Evolutionary conservation across 2,888 invertebrate genomes (phyloP).

Genomic region (Oscheius sp.): DNA sequence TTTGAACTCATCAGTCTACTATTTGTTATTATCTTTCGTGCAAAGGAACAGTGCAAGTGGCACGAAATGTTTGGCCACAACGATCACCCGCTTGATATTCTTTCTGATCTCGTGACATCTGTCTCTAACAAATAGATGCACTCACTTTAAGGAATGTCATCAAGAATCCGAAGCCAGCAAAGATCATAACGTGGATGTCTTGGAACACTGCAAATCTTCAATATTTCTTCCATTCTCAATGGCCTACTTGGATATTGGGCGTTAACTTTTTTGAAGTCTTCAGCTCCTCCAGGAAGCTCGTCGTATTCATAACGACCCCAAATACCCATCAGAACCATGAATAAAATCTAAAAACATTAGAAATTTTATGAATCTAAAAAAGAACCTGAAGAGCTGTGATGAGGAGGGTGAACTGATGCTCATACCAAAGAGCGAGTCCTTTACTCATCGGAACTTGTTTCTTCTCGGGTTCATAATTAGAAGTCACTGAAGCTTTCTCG

Average conservation of each 20-base stretch:
- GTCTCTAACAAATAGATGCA: too few relatives aligned
- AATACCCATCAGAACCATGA: constrained; percentile 61
- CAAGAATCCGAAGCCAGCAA: constrained; percentile 91
- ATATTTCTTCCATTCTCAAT: background rate
- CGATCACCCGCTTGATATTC: too few relatives aligned
- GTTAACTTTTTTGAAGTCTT: constrained; percentile 30
- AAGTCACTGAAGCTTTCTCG: too few relatives aligned
- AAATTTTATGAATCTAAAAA: background rate
- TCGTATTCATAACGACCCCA: constrained; percentile 51
- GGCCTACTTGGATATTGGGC: constrained; percentile 43
- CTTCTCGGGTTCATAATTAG: too few relatives aligned
- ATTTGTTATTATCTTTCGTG: too few relatives aligned
- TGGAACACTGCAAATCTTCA: constrained; percentile 71
- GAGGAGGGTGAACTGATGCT: constrained; percentile 17
- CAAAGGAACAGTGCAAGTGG: too few relatives aligned
- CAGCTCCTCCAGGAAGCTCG: constrained; percentile 50
- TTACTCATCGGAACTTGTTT: too few relatives aligned
- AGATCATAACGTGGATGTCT: constrained; percentile 92
- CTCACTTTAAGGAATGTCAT: constrained; percentile 83
- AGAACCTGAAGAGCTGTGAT: background rate
- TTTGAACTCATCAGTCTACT: too few relatives aligned
- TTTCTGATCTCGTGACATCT: too few relatives aligned
- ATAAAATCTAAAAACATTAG: constrained; percentile 42
- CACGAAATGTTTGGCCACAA: too few relatives aligned
- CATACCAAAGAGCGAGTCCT: background rate